Evolutionary conservation across 37 sponge, comb jelly and placozoan genomes (phyloP).

Genomic region (Bolinopsis microptera): DNA sequence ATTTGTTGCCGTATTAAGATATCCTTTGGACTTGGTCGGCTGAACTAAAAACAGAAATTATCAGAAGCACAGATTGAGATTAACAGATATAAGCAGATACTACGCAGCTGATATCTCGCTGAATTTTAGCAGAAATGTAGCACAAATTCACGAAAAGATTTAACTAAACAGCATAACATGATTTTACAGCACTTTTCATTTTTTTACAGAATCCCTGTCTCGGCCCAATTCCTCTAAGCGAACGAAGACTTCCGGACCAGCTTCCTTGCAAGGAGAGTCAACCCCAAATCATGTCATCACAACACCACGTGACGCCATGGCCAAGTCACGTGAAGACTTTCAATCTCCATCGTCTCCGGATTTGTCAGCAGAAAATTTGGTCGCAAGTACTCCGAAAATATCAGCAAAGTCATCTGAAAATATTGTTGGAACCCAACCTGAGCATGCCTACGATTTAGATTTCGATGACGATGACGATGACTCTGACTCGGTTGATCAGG

Average conservation of each 20-base stretch:
- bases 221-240: slow-evolving; percentile 39
- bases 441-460: not conserved
- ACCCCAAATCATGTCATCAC: not conserved
- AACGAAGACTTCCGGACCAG: not conserved
- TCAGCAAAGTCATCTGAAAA: not conserved
- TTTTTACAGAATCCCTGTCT: slow-evolving; percentile 19
- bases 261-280: not conserved
- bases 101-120: too few species aligned
- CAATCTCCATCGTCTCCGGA: not conserved
- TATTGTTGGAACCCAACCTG: not conserved
- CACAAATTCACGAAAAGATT: not conserved
- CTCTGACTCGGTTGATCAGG: not conserved
- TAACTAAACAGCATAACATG: not conserved
- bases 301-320: not conserved
- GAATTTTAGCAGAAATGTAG: not conserved
- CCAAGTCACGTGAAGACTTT: not conserved
- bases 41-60: not conserved
- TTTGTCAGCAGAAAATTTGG: not conserved
- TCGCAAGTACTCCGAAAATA: slow-evolving; percentile 27
- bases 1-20: not conserved
- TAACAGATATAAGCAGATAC: not conserved
- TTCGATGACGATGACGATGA: slow-evolving; percentile 18
- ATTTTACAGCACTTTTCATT: not conserved
- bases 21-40: not conserved
- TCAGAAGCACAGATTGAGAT: not conserved